Conservation (phyloP, 2,888 invertebrate species). For the Tupiocoris notatus region DNA sequence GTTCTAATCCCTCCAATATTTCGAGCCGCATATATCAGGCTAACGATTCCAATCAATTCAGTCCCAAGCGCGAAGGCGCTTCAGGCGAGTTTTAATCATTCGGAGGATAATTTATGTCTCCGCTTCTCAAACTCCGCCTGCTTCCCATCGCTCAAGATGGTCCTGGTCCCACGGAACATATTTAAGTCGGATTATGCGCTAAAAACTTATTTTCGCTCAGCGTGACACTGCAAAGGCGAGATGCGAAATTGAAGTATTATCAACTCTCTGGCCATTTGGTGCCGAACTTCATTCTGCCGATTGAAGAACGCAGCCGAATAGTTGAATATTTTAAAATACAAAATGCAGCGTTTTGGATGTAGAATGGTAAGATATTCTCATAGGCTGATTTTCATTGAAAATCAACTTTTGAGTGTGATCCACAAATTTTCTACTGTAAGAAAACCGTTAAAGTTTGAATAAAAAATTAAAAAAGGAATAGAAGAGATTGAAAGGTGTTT, state of each 20-base stretch:
- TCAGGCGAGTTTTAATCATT: slow-evolving; percentile 13
- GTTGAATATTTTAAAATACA: too few relatives aligned
- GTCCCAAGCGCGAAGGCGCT: not conserved
- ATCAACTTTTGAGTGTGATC: too few relatives aligned
- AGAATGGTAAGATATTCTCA: too few relatives aligned
- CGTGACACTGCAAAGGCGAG: not conserved
- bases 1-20: slow-evolving; percentile 15
- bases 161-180: not conserved
- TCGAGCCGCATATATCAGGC: slow-evolving; percentile 15
- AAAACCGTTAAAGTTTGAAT: too few relatives aligned
- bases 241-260: not conserved
- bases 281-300: too few relatives aligned
- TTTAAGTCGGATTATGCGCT: not conserved
- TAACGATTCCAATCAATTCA: slow-evolving; percentile 26
- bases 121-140: not conserved
- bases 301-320: too few relatives aligned
- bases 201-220: not conserved
- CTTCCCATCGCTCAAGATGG: slow-evolving; percentile 3
- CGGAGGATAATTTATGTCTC: slow-evolving; percentile 27
- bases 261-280: too few relatives aligned
- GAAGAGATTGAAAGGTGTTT: too few relatives aligned
- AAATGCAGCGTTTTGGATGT: too few relatives aligned
- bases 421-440: too few relatives aligned
- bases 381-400: too few relatives aligned
- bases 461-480: too few relatives aligned